Conservation (phyloP, 2,113 vertebrate genomes). For the Bujurquina vittata region DNA sequence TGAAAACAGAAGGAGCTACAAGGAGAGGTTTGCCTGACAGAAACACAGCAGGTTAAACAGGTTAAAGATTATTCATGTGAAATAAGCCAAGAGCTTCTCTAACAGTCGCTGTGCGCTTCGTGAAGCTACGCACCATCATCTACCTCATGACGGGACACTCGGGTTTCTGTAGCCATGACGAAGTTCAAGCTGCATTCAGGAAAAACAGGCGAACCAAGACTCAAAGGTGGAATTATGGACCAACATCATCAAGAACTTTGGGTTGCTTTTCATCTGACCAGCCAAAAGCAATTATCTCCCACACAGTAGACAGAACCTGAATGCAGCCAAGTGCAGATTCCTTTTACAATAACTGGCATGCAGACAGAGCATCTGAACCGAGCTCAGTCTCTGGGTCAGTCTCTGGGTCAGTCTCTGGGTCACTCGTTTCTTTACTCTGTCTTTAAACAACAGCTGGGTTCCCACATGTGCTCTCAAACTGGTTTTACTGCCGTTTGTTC, state of each 20-base stretch:
- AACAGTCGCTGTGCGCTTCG: neutral
- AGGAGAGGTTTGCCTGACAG: neutral
- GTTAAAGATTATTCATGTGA: neutral
- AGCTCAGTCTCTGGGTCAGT: neutral
- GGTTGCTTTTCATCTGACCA: neutral
- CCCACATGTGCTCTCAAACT: neutral
- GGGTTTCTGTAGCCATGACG: neutral
- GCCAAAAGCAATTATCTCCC: neutral
- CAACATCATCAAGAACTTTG: neutral
- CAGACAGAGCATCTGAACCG: neutral
- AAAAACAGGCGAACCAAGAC: accelerated
- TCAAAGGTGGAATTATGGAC: neutral
- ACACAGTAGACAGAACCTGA: neutral
- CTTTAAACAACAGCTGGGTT: neutral
- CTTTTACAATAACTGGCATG: neutral
- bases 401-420: neutral
- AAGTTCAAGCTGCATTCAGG: neutral
- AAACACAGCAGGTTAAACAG: neutral
- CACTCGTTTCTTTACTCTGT: neutral
- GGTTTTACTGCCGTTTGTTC: neutral
- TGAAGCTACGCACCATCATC: slow-evolving; percentile 2
- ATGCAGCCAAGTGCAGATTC: neutral
- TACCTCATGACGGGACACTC: neutral
- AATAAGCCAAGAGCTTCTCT: neutral
- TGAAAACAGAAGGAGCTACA: no score